Evolutionary conservation across 2,797 vertebrate genomes (phyloP), one percentile per base, ranked within the genome.

Genomic region (Jordanella pulchra): DNA sequence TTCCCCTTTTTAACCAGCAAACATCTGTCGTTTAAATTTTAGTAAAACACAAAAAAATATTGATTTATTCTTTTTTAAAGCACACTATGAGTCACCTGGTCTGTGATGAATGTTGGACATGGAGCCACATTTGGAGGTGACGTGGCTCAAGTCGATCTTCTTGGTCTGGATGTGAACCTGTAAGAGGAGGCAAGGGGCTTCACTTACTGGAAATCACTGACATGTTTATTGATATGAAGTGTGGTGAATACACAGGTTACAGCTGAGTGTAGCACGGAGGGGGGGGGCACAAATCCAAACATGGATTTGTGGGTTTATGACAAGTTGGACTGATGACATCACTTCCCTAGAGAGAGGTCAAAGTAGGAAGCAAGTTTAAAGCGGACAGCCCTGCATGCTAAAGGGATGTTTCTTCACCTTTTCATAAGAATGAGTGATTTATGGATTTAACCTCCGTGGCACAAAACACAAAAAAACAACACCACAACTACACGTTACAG

Each of bases 101-200:
- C 93, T 95, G 83, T 98, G 95, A 85, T 90, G 96, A 75, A 98
- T 97, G 81, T 98, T 98, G 94, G 95, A 96, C 92, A 97, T 95
- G 0, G 97, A 98, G 79, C 96, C 96, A 88, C 97, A 98, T 87
- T 98, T 98, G 65, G 97, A 88, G 65, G 97, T 98, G 86, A 98
- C 78, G 42, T 98, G 97, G 92, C 97, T 98, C 89, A 98, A 61
- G 82, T 98, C 96, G 0, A 97, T 95, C 95, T 98, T 98, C 96
- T 98, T 97, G 84, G 92, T 95, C 90, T 96, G 95, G 76, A 98
- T 98, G 74, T 98, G 97, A 76, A 98, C 71, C 97, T 98, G 91
- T 28, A 42, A 47, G 67, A 1, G 44, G 30, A 28, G 32, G 32
- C 28, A 50, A 67, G 7, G 65, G 25, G 10, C 23, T 13, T 1